A percentile compares a stretch with the other conserved stretches of the same genome.
Evolutionary conservation across 2,888 invertebrate species (phyloP).

Genomic region (Pedicia rivosa): DNA sequence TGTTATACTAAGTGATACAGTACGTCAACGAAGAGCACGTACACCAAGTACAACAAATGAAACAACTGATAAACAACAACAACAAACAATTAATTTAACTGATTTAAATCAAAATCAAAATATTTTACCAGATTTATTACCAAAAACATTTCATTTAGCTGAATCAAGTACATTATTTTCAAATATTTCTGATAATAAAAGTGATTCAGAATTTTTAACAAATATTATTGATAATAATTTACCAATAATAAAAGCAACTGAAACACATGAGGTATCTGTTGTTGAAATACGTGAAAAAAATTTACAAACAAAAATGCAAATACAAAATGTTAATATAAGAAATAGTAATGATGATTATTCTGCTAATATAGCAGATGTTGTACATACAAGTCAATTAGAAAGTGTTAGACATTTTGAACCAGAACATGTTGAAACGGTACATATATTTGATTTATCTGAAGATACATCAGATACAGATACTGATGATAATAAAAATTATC

Average conservation of each 20-base stretch:
- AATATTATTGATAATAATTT: conserved; percentile 15
- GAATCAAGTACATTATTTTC: conserved; percentile 53
- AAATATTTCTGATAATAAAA: conserved; percentile 41
- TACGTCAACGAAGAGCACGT: conserved; percentile 35
- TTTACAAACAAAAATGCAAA: conserved; percentile 44
- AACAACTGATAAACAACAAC: conserved; percentile 12
- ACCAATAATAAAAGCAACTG: conserved; percentile 9
- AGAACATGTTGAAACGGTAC: conserved; percentile 37
- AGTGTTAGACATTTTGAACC: conserved; percentile 37
- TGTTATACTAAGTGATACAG: conserved; percentile 43
- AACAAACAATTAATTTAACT: conserved; percentile 17
- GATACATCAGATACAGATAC: conserved; percentile 29
- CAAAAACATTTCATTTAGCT: conserved; percentile 45
- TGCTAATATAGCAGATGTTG: conserved; percentile 27
- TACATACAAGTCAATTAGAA: conserved; percentile 35
- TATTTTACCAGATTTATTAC: conserved; percentile 32
- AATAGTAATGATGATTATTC: conserved; percentile 8
- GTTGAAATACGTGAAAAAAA: conserved; percentile 55
- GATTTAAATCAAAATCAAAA: conserved; percentile 17
- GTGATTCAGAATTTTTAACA: conserved; percentile 18
- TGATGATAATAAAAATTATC: conserved; percentile 12
- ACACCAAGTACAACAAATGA: conserved; percentile 21
- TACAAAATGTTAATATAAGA: conserved; percentile 13
- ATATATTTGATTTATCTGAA: conserved; percentile 38
- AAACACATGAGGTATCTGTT: conserved; percentile 35